Percentiles rank a stretch among this genome's conserved stretches.
Evolutionary conservation across 1,140 invertebrate species (phyloP).

Genomic region (Oppia nitens): DNA sequence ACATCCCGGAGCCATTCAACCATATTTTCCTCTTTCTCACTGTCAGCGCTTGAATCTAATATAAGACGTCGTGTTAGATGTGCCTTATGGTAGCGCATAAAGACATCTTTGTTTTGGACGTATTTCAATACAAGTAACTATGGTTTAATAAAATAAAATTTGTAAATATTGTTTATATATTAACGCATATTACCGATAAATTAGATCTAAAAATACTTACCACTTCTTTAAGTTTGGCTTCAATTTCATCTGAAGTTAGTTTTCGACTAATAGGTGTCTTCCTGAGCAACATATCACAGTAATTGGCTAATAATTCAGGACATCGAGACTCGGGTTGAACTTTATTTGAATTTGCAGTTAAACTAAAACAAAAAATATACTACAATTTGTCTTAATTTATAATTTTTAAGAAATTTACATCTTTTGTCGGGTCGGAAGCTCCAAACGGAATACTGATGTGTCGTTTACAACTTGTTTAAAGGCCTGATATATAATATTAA

Average conservation of each 20-base stretch:
- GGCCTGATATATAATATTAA: conserved; percentile 34
- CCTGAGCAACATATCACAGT: conserved; percentile 96
- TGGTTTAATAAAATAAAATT: conserved; percentile 21
- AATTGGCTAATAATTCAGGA: conserved; percentile 95
- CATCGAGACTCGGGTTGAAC: conserved; percentile 67
- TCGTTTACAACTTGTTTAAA: conserved; percentile 98
- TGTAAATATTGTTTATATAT: not conserved
- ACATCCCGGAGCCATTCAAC: conserved; percentile 76
- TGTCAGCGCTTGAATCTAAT: conserved; percentile 89
- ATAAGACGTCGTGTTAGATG: conserved; percentile 90
- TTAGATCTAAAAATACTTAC: conserved; percentile 33
- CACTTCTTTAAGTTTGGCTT: conserved; percentile 76
- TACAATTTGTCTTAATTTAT: not conserved
- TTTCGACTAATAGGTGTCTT: conserved; percentile 92
- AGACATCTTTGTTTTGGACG: conserved; percentile 98
- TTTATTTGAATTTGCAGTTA: not conserved
- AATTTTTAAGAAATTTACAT: conserved; percentile 26
- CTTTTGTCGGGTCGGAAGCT: conserved; percentile 45
- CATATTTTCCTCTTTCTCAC: conserved; percentile 98
- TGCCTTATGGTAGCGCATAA: conserved; percentile 98
- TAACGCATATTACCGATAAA: conserved; percentile 6
- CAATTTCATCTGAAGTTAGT: conserved; percentile 93
- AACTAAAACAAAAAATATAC: not conserved
- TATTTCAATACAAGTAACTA: conserved; percentile 90
- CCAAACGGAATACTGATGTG: conserved; percentile 80